These are phyloP conservation scores for Pipistrellus kuhlii DNA, from an alignment of 2,797 vertebrate genomes.

Conservation along the genomic window DNA sequence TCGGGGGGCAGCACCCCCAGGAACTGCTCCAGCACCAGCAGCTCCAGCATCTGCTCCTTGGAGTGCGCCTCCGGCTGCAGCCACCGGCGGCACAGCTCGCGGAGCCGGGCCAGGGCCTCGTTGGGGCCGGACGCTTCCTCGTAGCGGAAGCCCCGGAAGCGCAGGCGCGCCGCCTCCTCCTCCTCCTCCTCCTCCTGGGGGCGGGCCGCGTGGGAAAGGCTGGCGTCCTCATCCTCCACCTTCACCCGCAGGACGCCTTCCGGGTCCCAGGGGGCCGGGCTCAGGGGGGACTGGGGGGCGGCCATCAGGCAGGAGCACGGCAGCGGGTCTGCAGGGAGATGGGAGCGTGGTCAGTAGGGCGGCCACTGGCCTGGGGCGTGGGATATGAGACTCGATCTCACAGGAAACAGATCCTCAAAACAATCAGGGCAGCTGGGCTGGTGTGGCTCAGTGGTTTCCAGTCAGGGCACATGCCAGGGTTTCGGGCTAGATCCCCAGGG, in stretches of 20 bases:
- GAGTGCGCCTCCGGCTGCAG: neutral
- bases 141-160: constrained; percentile 48
- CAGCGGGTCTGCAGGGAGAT: neutral
- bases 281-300: constrained; percentile 4
- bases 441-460: too few species aligned
- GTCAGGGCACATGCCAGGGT: too few species aligned
- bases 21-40: constrained; percentile 67
- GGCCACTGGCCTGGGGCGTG: too few species aligned
- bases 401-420: neutral
- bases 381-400: neutral
- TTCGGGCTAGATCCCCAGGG: too few species aligned
- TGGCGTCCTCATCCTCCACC: constrained; percentile 30
- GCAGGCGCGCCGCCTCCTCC: constrained; percentile 34
- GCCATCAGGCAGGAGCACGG: constrained; percentile 7
- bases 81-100: constrained; percentile 36
- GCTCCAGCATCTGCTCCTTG: constrained; percentile 65
- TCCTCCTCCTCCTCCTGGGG: neutral
- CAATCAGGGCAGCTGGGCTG: neutral
- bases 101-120: neutral
- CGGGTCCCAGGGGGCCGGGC: constrained; percentile 15
- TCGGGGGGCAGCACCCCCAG: neutral
- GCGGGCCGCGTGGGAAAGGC: neutral
- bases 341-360: neutral
- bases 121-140: neutral
- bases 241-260: constrained; percentile 47